Base-by-base conservation (phyloP, 1,140 invertebrate species). In the Antheraea pernyi region DNA sequence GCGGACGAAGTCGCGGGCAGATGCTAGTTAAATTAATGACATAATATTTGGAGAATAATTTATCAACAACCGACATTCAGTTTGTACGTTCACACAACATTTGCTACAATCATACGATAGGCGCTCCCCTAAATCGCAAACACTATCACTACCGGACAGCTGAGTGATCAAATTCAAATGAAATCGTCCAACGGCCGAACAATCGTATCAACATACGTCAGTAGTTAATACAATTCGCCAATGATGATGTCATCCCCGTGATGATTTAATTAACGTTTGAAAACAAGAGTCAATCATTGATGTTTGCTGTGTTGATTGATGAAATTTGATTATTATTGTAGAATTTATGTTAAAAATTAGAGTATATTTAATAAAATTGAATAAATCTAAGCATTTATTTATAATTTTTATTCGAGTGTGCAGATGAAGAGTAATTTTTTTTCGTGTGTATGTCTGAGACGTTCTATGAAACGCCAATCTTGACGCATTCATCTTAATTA, bases 101-200 rank as follows among this genome's bases (percentile, higher is more conserved):
- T 53, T 53, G 16, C 46, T 16, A 53, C 46, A 62, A 65, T 78
- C 76, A 74, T 75, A 66, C 62, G 68, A 69, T 78, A 59, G 48
- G 61, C 42, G 59, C 19, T 72, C 73, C 75, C 79, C 80, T 79
- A 59, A 80, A 78, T 82, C 65, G 65, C 73, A 80, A 82, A 81
- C 83, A 84, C 72, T 91, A 91, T 91, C 86, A 81, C 71, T 68
- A 72, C 67, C 81, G 71, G 81, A 86, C 88, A 88, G 88, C 79
- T 82, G 74, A 88, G 76, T 89, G 85, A 83, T 89, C 85, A 89
- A 83, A 88, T 91, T 89, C 84, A 89, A 89, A 91, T 88, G 83
- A 79, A 83, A 88, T 82, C 84, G 83, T 87, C 85, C 83, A 85
- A 79, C 81, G 71, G 74, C 66, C 76, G 77, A 72, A 88, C 85